These are phyloP conservation scores for Metellina segmentata DNA, from an alignment of 2,888 invertebrate genomes.

Conservation along the genomic window DNA sequence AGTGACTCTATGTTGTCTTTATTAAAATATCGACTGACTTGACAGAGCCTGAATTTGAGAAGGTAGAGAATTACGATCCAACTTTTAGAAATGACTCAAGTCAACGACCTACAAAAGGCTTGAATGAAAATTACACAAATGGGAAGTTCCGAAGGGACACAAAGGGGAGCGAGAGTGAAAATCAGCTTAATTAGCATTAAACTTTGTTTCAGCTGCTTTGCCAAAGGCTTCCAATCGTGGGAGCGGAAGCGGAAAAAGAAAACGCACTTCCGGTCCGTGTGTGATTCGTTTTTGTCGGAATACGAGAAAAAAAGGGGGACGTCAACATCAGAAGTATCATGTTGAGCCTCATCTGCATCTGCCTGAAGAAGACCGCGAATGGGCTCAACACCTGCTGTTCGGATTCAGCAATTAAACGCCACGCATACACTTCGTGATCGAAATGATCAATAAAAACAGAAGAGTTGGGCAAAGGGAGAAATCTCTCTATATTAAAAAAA, in stretches of 20 bases:
- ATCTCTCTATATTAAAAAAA: too few relatives aligned
- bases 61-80: too few relatives aligned
- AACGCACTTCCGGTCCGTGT: constrained; percentile 45
- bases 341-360: constrained; percentile 32
- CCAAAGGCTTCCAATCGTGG: constrained; percentile 37
- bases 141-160: not conserved
- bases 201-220: constrained; percentile 52
- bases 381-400: constrained; percentile 46
- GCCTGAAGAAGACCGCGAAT: constrained; percentile 9
- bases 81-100: not conserved
- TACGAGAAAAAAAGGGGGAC: not conserved
- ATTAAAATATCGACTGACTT: too few relatives aligned
- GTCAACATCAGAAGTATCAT: not conserved
- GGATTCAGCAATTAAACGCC: constrained; percentile 28
- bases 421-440: not conserved
- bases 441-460: not conserved
- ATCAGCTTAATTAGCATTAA: constrained; percentile 2
- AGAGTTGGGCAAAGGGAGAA: not conserved
- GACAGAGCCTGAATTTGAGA: too few relatives aligned
- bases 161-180: not conserved
- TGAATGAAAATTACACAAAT: not conserved
- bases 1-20: too few relatives aligned
- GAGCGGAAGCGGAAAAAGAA: constrained; percentile 35
- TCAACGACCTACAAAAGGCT: not conserved
- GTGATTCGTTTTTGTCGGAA: constrained; percentile 22